phyloP scores from a whole-genome alignment of 2,888 invertebrate species.

The Iphiclides podalirius region DNA sequence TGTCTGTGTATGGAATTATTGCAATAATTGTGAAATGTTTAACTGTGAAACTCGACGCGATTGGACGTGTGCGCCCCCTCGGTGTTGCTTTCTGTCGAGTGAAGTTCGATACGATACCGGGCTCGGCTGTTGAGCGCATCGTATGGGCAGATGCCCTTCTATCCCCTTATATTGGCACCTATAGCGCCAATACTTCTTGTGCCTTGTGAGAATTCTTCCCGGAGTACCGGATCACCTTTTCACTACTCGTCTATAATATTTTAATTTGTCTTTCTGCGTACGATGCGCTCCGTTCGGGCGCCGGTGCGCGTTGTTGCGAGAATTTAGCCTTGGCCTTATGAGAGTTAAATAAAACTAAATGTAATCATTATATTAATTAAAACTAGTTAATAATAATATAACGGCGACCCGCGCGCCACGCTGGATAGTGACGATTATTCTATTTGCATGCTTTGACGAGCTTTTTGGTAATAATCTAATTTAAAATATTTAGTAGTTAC shows the following conservation, averaged over 20 bases:
- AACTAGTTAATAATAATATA: constrained; percentile 50
- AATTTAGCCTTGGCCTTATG: constrained; percentile 81
- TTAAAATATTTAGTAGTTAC: constrained; percentile 74
- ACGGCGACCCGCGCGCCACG: constrained; percentile 66
- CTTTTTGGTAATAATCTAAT: constrained; percentile 80
- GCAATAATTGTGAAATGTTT: constrained; percentile 52
- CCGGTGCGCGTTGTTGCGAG: constrained; percentile 74
- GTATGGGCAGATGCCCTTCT: constrained; percentile 29
- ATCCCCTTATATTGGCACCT: constrained; percentile 33
- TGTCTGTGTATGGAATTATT: constrained; percentile 59
- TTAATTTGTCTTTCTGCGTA: constrained; percentile 42
- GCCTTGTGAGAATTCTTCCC: constrained; percentile 55
- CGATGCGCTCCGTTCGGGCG: constrained; percentile 63
- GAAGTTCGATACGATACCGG: constrained; percentile 51
- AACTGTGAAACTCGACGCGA: constrained; percentile 40
- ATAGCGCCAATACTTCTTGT: constrained; percentile 66
- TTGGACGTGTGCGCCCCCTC: constrained; percentile 41
- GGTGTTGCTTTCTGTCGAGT: constrained; percentile 39
- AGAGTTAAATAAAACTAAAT: constrained; percentile 73
- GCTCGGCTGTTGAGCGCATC: constrained; percentile 44
- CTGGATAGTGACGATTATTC: constrained; percentile 74
- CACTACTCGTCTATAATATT: no score
- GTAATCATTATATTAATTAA: constrained; percentile 70
- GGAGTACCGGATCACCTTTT: constrained; percentile 28
- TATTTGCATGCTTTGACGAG: constrained; percentile 81